phyloP scores from a whole-genome alignment of 2,888 invertebrate genomes.

The Rugalucina vietnamica region DNA sequence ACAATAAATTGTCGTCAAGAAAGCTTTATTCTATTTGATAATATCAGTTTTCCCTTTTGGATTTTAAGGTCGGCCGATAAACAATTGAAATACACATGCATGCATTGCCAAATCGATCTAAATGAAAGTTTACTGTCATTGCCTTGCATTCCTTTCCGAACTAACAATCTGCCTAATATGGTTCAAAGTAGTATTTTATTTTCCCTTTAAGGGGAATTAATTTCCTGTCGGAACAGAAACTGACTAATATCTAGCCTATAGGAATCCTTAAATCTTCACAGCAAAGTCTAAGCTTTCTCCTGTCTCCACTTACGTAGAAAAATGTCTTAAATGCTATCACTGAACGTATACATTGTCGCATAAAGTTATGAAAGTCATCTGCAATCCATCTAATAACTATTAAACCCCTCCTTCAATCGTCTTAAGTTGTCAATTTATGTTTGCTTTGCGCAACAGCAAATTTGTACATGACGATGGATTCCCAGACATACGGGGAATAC shows the following conservation, averaged over 20 bases:
- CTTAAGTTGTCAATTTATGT: background rate
- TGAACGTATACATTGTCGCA: background rate
- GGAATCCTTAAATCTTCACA: background rate
- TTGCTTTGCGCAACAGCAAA: conserved; percentile 3
- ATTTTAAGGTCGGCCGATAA: no score
- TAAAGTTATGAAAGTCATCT: background rate
- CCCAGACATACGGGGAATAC: background rate
- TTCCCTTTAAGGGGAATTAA: background rate
- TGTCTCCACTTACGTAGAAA: background rate
- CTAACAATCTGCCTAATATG: no score
- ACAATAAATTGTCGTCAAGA: no score
- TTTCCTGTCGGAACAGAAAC: background rate
- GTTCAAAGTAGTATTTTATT: background rate
- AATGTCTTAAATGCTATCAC: background rate
- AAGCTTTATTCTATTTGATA: no score
- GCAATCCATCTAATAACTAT: background rate
- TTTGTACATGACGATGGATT: background rate
- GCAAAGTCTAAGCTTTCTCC: background rate
- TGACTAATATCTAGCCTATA: background rate
- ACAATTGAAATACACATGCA: no score
- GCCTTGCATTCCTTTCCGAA: no score
- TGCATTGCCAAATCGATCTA: no score
- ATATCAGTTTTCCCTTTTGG: no score
- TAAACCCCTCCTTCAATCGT: background rate
- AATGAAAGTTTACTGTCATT: no score